Conservation (phyloP, 2,888 invertebrate genomes). For the Conistra vaccinii region DNA sequence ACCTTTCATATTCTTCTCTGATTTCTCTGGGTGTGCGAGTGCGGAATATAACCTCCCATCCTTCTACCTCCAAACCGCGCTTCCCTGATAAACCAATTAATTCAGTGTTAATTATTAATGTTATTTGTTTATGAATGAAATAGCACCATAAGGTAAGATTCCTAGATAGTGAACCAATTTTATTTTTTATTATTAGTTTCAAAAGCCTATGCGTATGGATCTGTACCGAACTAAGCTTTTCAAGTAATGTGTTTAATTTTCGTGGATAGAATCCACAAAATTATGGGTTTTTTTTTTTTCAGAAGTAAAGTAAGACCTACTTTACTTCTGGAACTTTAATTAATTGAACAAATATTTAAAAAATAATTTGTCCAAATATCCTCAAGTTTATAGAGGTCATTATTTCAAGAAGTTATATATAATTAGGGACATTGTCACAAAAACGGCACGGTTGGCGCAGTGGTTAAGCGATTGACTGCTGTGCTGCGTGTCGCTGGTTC, state of each 20-base stretch:
- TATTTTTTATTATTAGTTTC: background rate
- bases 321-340: background rate
- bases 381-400: background rate
- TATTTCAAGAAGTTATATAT: background rate
- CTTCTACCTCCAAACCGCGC: conserved; percentile 97
- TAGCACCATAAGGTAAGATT: background rate
- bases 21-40: conserved; percentile 98
- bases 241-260: background rate
- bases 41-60: conserved; percentile 98
- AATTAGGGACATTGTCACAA: background rate
- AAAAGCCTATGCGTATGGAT: background rate
- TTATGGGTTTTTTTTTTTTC: background rate
- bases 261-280: background rate
- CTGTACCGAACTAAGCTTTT: background rate
- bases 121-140: background rate
- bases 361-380: background rate
- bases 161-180: background rate
- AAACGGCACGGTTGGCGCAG: no score
- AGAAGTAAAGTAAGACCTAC: no score
- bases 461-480: no score
- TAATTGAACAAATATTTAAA: background rate
- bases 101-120: conserved; percentile 9
- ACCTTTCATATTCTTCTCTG: conserved; percentile 98
- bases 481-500: no score
- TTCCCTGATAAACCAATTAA: conserved; percentile 91